Evolutionary conservation across 1,140 invertebrate genomes (phyloP), one percentile per base, ranked within the genome.

Genomic region (Eumaeus atala): DNA sequence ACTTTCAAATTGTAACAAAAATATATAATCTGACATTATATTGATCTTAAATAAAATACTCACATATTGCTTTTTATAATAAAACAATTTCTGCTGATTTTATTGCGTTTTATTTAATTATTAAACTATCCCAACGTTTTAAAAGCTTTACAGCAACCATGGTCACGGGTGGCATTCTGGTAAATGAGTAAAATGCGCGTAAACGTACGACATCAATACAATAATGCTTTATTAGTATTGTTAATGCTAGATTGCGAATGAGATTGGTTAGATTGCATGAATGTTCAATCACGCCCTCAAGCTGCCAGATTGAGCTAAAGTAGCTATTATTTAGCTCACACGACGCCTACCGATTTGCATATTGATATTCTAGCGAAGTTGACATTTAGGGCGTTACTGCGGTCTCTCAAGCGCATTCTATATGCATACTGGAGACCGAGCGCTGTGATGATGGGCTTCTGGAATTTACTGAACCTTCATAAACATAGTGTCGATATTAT

Each of bases 281-380:
- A 48, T 57, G 44, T 16, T 18, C 61, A 62, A 62, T 63, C 61
- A 54, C 51, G 51, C 28, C 36, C 37, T 28, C 28, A 58, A 34
- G 54, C 42, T 16, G 53, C 44, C 37, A 53, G 62, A 59, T 64
- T 51, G 40, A 54, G 38, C 40, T 54, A 58, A 56, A 61, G 51
- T 67, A 59, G 61, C 66, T 59, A 66, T 69, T 61, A 66, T 63
- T 60, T 61, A 59, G 58, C 49, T 42, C 51, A 18, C 51, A 64
- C 55, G 59, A 63, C 66, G 49, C 51, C 34, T 21, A 54, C 58
- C 56, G 55, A 66, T 69, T 69, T 66, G 59, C 59, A 69, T 69
- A 58, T 59, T 61, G 66, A 63, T 55, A 60, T 58, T 57, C 51
- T 50, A 60, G 63, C 51, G 56, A 51, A 54, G 58, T 56, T 61